Conservation (phyloP, 2,113 vertebrate species). For the Fukomys damarensis region DNA sequence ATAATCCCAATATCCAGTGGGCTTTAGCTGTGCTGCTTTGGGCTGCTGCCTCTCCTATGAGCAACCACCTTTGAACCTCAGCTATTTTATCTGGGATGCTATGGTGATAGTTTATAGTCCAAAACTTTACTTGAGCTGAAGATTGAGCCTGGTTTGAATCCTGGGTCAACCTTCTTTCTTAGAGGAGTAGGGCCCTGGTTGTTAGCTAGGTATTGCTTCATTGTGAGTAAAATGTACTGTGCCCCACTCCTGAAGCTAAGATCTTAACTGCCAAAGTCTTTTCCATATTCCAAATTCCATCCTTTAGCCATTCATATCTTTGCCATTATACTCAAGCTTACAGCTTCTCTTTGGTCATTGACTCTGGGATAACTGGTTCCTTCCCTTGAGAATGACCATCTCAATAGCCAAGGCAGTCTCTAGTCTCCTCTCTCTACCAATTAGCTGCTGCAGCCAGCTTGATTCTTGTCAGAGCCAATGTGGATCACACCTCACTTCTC, state of each 20-base stretch:
- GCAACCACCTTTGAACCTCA: neutral
- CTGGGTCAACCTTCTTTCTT: neutral
- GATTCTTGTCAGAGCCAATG: conserved; percentile 1
- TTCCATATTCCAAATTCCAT: neutral
- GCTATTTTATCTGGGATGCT: neutral
- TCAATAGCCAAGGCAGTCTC: neutral
- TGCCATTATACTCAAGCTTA: neutral
- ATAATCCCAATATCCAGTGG: neutral
- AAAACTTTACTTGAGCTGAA: neutral
- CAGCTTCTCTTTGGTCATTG: neutral
- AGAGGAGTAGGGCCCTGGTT: neutral
- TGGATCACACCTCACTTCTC: neutral
- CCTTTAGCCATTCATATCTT: neutral
- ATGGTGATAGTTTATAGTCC: neutral
- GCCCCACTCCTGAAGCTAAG: neutral
- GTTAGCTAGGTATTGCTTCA: neutral
- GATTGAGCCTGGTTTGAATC: neutral
- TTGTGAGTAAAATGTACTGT: neutral
- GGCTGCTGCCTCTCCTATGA: neutral
- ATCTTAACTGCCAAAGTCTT: neutral
- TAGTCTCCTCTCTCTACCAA: neutral
- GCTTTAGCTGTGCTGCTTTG: neutral
- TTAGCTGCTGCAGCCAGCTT: neutral
- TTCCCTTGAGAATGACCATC: neutral
- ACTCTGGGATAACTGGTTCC: neutral